Evolutionary conservation across 2,888 invertebrate species (phyloP), one percentile per base, ranked within the genome.

Genomic region (Parelbella ahira): DNA sequence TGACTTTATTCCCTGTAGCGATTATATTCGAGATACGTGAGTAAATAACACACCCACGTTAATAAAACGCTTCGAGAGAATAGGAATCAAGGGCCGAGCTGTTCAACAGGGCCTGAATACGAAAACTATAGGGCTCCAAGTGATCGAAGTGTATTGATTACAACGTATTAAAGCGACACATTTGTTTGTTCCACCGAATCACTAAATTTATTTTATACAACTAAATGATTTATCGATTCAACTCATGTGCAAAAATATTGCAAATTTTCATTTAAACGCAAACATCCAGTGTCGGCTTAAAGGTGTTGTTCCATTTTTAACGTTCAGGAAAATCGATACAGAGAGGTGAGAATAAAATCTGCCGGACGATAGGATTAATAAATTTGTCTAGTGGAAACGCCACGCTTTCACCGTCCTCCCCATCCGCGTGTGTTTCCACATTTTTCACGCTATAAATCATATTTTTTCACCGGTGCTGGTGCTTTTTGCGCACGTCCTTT

Each of bases 361-460:
- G 53, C 63, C 63, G 55, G 58, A 68, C 75, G 72, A 75, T 79
- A 76, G 78, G 75, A 79, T 84, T 86, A 86, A 86, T 84, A 83
- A 82, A 84, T 86, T 82, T 77, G 84, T 83, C 75, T 76, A 74
- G 79, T 76, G 78, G 74, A 77, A 82, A 77, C 62, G 69, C 73
- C 67, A 65, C 75, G 84, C 77, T 83, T 83, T 82, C 82, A 77
- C 77, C 78, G 58, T 65, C 63, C 72, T 72, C 60, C 74, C 75
- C 80, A 82, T 81, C 72, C 81, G 76, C 77, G 82, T 79, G 82
- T 84, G 81, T 83, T 86, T 86, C 78, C 83, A 84, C 87, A 88
- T 88, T 87, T 88, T 88, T 88, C 87, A 82, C 74, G 79, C 72
- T 52, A 81, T 88, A 87, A 87, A 88, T 88, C 88, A 88, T 84